phyloP scores from a whole-genome alignment of 2,888 invertebrate species.

The Xanthia togata region DNA sequence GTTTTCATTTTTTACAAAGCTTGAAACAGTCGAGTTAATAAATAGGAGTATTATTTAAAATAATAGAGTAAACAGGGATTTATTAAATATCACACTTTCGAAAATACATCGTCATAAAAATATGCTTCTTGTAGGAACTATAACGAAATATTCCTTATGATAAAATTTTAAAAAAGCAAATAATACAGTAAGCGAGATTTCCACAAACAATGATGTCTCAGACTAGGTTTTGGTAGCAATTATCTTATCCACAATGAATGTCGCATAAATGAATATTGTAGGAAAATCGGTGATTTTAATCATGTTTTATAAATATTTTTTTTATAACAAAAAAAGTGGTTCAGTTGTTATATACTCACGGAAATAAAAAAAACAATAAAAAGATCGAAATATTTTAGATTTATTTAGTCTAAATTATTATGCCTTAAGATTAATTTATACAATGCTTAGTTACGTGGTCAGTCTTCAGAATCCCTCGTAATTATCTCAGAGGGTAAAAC shows the following conservation, averaged over 20 bases:
- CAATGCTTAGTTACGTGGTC: conserved; percentile 47
- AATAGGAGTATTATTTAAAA: background rate
- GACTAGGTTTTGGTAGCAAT: conserved; percentile 21
- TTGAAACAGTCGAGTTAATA: background rate
- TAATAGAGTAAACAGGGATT: background rate
- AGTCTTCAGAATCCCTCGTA: conserved; percentile 55
- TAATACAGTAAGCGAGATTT: conserved; percentile 5
- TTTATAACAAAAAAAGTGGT: background rate
- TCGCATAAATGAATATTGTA: background rate
- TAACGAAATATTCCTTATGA: background rate
- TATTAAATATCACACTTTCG: background rate
- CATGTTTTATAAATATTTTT: background rate
- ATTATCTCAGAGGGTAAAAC: conserved; percentile 34
- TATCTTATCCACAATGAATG: background rate
- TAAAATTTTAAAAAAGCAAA: conserved; percentile 7
- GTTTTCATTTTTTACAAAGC: no score
- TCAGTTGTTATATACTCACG: background rate
- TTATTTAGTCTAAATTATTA: conserved; percentile 25
- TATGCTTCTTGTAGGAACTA: background rate
- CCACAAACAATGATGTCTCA: conserved; percentile 4
- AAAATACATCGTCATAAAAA: conserved; percentile 3
- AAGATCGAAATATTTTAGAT: background rate
- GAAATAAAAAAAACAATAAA: background rate
- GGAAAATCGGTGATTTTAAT: background rate
- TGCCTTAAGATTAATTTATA: conserved; percentile 33